Evolutionary conservation across 2,797 vertebrate species (phyloP).

Genomic region (Orientallactaga sibirica): DNA sequence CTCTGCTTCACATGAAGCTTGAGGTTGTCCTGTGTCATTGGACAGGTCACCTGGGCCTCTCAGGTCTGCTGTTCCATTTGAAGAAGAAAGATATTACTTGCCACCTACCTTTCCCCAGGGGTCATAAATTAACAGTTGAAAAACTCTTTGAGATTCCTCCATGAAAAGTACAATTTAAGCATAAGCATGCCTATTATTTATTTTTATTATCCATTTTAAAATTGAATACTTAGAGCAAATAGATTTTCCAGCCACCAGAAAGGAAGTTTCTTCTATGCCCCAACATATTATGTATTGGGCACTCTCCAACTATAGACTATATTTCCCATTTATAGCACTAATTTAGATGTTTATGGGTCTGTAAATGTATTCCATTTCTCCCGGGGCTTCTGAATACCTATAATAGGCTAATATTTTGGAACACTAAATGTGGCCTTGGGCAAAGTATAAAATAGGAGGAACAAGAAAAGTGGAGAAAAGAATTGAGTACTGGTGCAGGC

Average conservation of each 20-base stretch:
- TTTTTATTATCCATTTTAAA: slow-evolving; percentile 86
- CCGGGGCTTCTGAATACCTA: slow-evolving; percentile 81
- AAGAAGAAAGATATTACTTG: slow-evolving; percentile 70
- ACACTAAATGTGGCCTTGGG: slow-evolving; percentile 55
- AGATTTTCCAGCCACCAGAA: slow-evolving; percentile 86
- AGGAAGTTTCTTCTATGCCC: slow-evolving; percentile 84
- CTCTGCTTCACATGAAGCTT: not conserved
- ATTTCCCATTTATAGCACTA: slow-evolving; percentile 83
- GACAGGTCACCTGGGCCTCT: not conserved
- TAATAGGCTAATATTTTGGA: slow-evolving; percentile 78
- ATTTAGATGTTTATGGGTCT: slow-evolving; percentile 84
- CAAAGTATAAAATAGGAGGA: slow-evolving; percentile 42
- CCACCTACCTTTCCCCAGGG: slow-evolving; percentile 77
- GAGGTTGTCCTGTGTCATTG: not conserved
- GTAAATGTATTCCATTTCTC: slow-evolving; percentile 83
- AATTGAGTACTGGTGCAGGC: slow-evolving; percentile 50
- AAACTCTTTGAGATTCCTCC: slow-evolving; percentile 78
- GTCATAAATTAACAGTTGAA: slow-evolving; percentile 80
- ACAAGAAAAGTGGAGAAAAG: slow-evolving; percentile 30
- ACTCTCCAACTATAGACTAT: slow-evolving; percentile 78
- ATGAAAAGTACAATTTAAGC: slow-evolving; percentile 82
- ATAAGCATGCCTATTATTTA: slow-evolving; percentile 84
- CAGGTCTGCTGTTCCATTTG: slow-evolving; percentile 56
- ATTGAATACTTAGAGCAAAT: slow-evolving; percentile 86
- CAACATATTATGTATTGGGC: slow-evolving; percentile 79